Evolutionary conservation across 1,140 invertebrate species (phyloP).

Genomic region (Pseudomyrmex concolor): DNA sequence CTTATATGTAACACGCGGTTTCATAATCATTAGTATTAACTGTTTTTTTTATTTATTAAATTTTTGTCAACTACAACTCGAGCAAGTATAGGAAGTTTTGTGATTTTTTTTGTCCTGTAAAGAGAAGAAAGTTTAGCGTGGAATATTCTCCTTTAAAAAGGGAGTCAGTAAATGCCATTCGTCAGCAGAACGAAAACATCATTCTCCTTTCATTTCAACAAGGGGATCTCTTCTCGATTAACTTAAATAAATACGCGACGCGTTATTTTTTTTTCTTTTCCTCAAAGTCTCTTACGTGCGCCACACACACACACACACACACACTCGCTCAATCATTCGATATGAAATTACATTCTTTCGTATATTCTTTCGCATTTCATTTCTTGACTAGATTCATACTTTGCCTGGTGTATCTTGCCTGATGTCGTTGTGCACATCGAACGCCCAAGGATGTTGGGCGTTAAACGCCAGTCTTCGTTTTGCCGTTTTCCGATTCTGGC

Average conservation of each 20-base stretch:
- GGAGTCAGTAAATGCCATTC: slow-evolving; percentile 34
- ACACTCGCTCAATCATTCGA: not conserved
- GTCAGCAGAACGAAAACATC: slow-evolving; percentile 10
- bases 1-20: slow-evolving; percentile 50
- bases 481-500: slow-evolving; percentile 83
- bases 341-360: not conserved
- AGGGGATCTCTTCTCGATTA: not conserved
- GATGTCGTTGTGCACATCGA: slow-evolving; percentile 35
- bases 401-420: slow-evolving; percentile 62
- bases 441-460: not conserved
- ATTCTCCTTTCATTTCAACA: not conserved
- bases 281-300: no score
- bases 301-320: no score
- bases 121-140: slow-evolving; percentile 23
- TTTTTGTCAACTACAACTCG: slow-evolving; percentile 34
- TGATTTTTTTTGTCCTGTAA: not conserved
- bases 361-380: slow-evolving; percentile 22
- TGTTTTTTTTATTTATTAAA: no score
- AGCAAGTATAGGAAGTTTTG: slow-evolving; percentile 23
- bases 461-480: slow-evolving; percentile 54
- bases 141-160: slow-evolving; percentile 30
- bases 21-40: slow-evolving; percentile 37
- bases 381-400: slow-evolving; percentile 84
- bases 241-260: not conserved
- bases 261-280: no score